Conservation (phyloP, 2,797 vertebrate genomes). For the Neosilurus hyrtlii region DNA sequence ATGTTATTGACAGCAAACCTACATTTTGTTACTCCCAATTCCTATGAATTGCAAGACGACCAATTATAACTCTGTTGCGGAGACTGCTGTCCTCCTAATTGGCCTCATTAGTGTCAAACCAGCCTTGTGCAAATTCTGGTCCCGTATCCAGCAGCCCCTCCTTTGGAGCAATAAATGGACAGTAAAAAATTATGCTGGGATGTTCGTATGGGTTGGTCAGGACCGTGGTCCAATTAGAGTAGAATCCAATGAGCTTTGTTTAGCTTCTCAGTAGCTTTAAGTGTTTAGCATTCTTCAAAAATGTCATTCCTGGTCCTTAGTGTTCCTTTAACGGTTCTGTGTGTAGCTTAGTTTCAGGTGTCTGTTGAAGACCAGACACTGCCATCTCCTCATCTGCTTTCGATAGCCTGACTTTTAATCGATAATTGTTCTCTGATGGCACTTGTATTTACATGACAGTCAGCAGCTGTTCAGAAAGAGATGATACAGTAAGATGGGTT, state of each 20-base stretch:
- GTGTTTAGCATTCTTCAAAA: background rate
- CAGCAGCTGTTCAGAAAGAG: background rate
- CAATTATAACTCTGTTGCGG: constrained; percentile 74
- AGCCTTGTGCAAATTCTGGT: constrained; percentile 66
- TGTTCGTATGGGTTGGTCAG: constrained; percentile 41
- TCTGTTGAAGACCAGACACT: background rate
- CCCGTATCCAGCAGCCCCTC: constrained; percentile 62
- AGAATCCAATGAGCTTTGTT: constrained; percentile 54
- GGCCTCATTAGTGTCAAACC: constrained; percentile 71
- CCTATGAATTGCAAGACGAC: constrained; percentile 56
- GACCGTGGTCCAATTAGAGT: constrained; percentile 55
- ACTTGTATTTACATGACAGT: constrained; percentile 15
- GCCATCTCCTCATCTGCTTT: constrained; percentile 1
- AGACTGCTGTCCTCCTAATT: constrained; percentile 67
- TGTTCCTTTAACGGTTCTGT: constrained; percentile 43
- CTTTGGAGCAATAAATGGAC: constrained; percentile 55
- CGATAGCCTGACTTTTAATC: background rate
- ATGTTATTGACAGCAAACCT: constrained; percentile 45
- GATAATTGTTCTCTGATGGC: constrained; percentile 15
- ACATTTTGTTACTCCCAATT: constrained; percentile 16
- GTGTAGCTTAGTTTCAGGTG: background rate
- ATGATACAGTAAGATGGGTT: constrained; percentile 12
- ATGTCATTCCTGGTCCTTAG: constrained; percentile 20
- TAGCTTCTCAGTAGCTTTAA: background rate
- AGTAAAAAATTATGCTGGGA: constrained; percentile 27